Conservation (phyloP, 92 coral and sea anemone species). For the Blastomussa wellsi region DNA sequence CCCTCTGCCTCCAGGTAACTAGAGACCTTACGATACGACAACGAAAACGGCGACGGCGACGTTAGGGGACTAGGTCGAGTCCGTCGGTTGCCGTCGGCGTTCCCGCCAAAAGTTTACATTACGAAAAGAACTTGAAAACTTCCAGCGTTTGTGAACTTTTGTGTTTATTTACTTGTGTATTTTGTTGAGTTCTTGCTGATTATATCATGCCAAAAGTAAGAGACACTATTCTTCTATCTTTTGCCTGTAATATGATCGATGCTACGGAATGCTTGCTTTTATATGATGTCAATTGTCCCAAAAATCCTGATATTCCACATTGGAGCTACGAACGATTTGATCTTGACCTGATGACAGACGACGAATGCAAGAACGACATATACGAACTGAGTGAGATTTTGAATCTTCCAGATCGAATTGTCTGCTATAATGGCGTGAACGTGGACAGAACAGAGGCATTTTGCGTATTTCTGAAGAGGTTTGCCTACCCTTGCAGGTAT, state of each 20-base stretch:
- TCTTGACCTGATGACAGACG: constrained; percentile 46
- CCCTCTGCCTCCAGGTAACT: no score
- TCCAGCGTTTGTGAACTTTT: constrained; percentile 20
- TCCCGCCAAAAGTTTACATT: constrained; percentile 42
- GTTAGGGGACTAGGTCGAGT: constrained; percentile 31
- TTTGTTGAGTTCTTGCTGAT: constrained; percentile 19
- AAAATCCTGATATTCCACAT: constrained; percentile 59
- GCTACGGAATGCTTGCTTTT: constrained; percentile 28
- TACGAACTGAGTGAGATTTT: constrained; percentile 47
- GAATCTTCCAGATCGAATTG: constrained; percentile 42
- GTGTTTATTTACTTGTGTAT: constrained; percentile 18
- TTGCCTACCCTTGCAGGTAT: constrained; percentile 67
- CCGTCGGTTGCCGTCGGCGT: constrained; percentile 32
- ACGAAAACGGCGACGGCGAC: constrained; percentile 33
- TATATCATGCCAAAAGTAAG: constrained; percentile 34
- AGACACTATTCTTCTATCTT: constrained; percentile 34
- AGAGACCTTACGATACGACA: constrained; percentile 28
- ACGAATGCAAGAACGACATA: constrained; percentile 62
- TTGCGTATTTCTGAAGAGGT: constrained; percentile 54
- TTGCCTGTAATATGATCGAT: constrained; percentile 37
- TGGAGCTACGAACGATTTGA: no score
- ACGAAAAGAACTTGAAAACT: constrained; percentile 18
- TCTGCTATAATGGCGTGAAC: constrained; percentile 53
- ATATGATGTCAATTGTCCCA: constrained; percentile 29
- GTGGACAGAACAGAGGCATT: constrained; percentile 51